phyloP scores from a whole-genome alignment of 2,113 vertebrate species.

The Glareola pratincola region DNA sequence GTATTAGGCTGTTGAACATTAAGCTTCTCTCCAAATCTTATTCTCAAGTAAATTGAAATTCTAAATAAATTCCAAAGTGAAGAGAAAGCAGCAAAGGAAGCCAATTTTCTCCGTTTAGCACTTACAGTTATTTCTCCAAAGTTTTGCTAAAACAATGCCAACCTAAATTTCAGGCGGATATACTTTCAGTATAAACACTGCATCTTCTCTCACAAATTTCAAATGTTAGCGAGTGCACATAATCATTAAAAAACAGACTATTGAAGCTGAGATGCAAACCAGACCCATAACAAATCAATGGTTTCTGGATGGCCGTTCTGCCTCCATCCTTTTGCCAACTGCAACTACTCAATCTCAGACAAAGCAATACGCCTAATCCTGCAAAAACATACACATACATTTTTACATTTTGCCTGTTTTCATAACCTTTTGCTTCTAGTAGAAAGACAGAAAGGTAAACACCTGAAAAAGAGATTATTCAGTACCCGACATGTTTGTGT shows the following conservation, averaged over 20 bases:
- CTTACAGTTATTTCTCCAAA: background rate
- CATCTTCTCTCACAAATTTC: background rate
- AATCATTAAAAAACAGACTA: background rate
- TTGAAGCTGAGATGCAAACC: background rate
- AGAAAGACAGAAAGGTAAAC: background rate
- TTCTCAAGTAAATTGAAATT: background rate
- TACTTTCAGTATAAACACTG: background rate
- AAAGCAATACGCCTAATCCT: background rate
- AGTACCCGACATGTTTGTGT: background rate
- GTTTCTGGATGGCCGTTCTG: background rate
- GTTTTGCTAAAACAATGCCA: background rate
- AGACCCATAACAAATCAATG: background rate
- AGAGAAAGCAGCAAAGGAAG: background rate
- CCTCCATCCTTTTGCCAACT: background rate
- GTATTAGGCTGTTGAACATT: background rate
- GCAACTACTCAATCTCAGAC: background rate
- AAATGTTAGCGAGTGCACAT: background rate
- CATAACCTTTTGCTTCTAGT: background rate
- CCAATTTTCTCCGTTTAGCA: background rate
- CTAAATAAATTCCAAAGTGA: background rate
- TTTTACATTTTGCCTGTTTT: background rate
- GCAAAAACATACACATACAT: background rate
- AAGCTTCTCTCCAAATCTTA: background rate
- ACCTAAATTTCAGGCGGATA: background rate
- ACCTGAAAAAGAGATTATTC: background rate